Base-by-base conservation (phyloP, 2,113 vertebrate species). In the Myxocyprinus asiaticus region DNA sequence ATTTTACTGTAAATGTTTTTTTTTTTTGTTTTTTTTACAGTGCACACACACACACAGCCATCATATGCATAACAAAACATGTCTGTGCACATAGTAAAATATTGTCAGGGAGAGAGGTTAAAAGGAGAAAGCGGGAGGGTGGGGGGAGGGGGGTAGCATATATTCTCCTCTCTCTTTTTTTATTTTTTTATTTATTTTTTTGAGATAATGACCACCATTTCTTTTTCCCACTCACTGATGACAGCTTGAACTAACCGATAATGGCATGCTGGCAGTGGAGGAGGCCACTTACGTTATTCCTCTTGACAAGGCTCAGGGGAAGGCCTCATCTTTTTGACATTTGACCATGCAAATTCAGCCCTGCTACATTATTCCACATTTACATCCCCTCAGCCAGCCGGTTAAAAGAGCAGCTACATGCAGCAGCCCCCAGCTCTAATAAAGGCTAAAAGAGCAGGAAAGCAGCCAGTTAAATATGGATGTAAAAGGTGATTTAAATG, bases 281-380 rank as follows among this genome's bases (percentile, higher is more conserved):
- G 92, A 87, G 89, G 93, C 95, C 95, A 94, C 95, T 96, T 95
- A 93, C 82, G 94, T 95, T 97, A 96, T 96, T 97, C 94, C 94
- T 94, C 94, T 92, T 98, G 96, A 98, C 97, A 97, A 95, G 96
- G 94, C 95, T 96, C 95, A 93, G 90, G 94, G 92, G 93, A 97
- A 96, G 94, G 94, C 94, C 95, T 98, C 96, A 98, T 98, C 98
- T 99, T 98, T 98, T 95, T 97, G 96, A 99, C 97, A 98, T 97
- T 98, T 98, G 97, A 98, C 97, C 97, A 98, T 98, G 96, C 96
- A 98, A 98, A 98, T 99, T 95, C 95, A 94, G 93, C 94, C 93
- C 93, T 94, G 94, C 95, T 98, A 96, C 95, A 98, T 98, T 97
- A 98, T 98, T 97, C 95, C 96, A 94, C 96, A 96, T 98, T 97